phyloP scores from a whole-genome alignment of 2,797 vertebrate species.

The Pampus argenteus region DNA sequence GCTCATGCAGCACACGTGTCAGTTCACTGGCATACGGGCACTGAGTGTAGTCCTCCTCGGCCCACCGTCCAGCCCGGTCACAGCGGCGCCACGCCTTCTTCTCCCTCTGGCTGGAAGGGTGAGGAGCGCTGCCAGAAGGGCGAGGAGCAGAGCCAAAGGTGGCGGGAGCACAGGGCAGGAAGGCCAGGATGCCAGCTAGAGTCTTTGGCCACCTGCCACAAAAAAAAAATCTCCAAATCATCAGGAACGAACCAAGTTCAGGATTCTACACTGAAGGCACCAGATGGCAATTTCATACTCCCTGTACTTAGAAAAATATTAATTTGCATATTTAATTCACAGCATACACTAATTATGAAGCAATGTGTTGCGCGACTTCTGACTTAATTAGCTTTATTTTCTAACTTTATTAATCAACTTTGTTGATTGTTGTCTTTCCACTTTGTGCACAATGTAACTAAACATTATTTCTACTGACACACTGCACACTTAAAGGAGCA shows the following conservation, averaged over 20 bases:
- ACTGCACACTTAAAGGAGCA: not conserved
- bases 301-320: conserved; percentile 42
- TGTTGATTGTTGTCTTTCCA: conserved; percentile 14
- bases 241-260: conserved; percentile 9
- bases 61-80: conserved; percentile 88
- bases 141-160: conserved; percentile 80
- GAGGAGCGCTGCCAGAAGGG: conserved; percentile 50
- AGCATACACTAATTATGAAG: conserved; percentile 44
- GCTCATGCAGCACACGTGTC: conserved; percentile 89
- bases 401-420: conserved; percentile 36
- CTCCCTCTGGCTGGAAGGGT: conserved; percentile 65
- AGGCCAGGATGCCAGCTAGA: conserved; percentile 89
- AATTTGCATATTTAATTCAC: conserved; percentile 56
- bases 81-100: conserved; percentile 92
- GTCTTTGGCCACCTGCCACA: conserved; percentile 91
- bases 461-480: conserved; percentile 1
- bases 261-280: conserved; percentile 17
- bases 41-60: conserved; percentile 90
- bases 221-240: conserved; percentile 10
- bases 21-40: conserved; percentile 90
- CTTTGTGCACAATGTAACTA: conserved; percentile 8
- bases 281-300: conserved; percentile 58
- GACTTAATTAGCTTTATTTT: conserved; percentile 38
- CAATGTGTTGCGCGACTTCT: conserved; percentile 28
- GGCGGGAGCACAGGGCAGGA: conserved; percentile 86